Percentiles rank a stretch among this genome's conserved stretches.
Evolutionary conservation across 2,888 invertebrate genomes (phyloP).

Genomic region (Drosophila melanocephala): DNA sequence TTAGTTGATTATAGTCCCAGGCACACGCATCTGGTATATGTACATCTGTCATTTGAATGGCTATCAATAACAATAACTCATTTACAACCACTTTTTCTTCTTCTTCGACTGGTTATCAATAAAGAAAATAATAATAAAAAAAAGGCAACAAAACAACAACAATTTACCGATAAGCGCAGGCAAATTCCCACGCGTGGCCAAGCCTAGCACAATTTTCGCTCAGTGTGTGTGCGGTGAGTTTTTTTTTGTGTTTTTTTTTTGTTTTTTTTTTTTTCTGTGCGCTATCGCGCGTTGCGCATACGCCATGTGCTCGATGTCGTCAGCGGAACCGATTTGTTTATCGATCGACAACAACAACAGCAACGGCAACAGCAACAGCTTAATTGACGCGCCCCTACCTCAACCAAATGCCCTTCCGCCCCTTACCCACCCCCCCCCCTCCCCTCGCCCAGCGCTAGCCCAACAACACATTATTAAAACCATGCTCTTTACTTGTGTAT

Average conservation of each 20-base stretch:
- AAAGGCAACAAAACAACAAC: too few relatives aligned
- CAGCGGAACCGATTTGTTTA: constrained; percentile 73
- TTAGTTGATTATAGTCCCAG: background rate
- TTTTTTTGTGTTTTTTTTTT: background rate
- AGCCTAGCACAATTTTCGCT: constrained; percentile 44
- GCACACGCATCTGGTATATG: background rate
- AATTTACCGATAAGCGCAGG: constrained; percentile 33
- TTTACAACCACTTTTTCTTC: background rate
- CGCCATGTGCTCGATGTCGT: constrained; percentile 68
- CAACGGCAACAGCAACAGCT: constrained; percentile 11
- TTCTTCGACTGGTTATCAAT: constrained; percentile 19
- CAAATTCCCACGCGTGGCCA: constrained; percentile 45
- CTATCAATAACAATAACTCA: background rate
- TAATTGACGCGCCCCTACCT: constrained; percentile 46
- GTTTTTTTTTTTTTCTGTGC: background rate
- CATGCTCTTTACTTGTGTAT: background rate
- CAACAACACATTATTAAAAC: background rate
- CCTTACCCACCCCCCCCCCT: background rate
- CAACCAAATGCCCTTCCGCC: background rate
- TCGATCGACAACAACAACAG: constrained; percentile 42
- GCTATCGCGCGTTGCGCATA: constrained; percentile 52
- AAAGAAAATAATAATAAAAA: background rate
- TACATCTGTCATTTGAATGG: background rate
- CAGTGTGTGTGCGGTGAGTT: background rate
- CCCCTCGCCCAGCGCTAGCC: background rate